phyloP scores from a whole-genome alignment of 2,113 vertebrate genomes.

The Oncorhynchus masou region DNA sequence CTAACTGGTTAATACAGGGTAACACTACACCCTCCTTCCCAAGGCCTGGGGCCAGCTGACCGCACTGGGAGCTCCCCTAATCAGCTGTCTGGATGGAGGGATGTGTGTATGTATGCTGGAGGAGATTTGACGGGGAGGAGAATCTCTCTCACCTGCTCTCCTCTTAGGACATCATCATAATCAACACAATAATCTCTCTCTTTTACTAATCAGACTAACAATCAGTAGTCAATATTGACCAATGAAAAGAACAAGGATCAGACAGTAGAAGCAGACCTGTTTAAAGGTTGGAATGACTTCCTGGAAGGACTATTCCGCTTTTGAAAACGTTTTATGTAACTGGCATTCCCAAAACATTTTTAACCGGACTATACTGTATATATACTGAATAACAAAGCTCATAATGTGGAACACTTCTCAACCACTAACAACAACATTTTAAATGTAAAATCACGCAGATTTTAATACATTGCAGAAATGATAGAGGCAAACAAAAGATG shows the following conservation, averaged over 20 bases:
- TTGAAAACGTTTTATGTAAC: too few species aligned
- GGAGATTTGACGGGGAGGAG: background rate
- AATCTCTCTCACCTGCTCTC: background rate
- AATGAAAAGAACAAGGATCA: background rate
- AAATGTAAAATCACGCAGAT: background rate
- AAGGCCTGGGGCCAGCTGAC: background rate
- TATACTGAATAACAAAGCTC: background rate
- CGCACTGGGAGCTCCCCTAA: background rate
- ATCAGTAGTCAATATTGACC: background rate
- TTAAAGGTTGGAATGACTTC: background rate
- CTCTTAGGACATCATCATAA: background rate
- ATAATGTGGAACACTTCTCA: background rate
- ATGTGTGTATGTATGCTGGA: background rate
- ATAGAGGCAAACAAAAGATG: background rate
- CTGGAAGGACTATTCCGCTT: too few species aligned
- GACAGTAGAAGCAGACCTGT: background rate
- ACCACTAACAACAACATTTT: background rate
- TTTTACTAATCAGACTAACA: background rate
- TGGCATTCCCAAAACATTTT: too few species aligned
- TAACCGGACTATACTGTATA: background rate
- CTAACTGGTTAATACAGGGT: conserved; percentile 5
- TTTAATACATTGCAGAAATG: background rate
- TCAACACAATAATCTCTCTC: background rate
- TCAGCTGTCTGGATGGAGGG: background rate
- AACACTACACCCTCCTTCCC: background rate